Evolutionary conservation across 1,140 invertebrate species (phyloP).

Genomic region (Musca vetustissima): DNA sequence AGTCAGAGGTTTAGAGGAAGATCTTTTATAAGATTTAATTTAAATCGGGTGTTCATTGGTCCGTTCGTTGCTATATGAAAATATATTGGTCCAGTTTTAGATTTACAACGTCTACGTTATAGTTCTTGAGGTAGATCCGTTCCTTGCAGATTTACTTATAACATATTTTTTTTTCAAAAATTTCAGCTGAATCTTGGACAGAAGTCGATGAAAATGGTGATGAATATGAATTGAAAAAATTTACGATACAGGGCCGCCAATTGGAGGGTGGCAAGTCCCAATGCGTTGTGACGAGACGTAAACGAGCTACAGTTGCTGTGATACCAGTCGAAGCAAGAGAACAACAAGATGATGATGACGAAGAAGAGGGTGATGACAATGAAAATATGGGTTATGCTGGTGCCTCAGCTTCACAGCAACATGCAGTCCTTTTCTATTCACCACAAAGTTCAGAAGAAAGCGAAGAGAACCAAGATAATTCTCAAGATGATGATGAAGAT

Average conservation of each 20-base stretch:
- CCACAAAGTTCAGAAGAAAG: conserved; percentile 10
- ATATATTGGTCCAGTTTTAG: no score
- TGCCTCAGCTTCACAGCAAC: not conserved
- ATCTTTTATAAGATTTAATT: no score
- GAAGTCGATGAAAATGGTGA: conserved; percentile 51
- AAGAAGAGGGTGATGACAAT: not conserved
- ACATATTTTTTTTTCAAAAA: not conserved
- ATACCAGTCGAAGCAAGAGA: conserved; percentile 6
- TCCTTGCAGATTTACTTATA: no score
- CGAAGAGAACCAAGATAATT: not conserved
- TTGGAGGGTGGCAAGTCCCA: conserved; percentile 43
- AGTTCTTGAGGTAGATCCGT: no score
- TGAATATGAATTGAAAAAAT: conserved; percentile 48
- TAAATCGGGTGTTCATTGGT: no score
- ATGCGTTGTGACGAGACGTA: conserved; percentile 45
- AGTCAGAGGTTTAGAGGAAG: no score
- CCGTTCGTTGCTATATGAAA: no score
- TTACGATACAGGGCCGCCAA: conserved; percentile 47
- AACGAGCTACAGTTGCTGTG: conserved; percentile 30
- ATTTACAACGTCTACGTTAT: no score
- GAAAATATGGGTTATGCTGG: not conserved
- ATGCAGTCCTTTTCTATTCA: not conserved
- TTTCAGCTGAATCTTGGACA: conserved; percentile 39
- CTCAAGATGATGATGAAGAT: not conserved
- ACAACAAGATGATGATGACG: conserved; percentile 15